These are phyloP conservation scores for Paedocypris micromegethes DNA, from an alignment of 2,797 vertebrate genomes.

Conservation along the genomic window DNA sequence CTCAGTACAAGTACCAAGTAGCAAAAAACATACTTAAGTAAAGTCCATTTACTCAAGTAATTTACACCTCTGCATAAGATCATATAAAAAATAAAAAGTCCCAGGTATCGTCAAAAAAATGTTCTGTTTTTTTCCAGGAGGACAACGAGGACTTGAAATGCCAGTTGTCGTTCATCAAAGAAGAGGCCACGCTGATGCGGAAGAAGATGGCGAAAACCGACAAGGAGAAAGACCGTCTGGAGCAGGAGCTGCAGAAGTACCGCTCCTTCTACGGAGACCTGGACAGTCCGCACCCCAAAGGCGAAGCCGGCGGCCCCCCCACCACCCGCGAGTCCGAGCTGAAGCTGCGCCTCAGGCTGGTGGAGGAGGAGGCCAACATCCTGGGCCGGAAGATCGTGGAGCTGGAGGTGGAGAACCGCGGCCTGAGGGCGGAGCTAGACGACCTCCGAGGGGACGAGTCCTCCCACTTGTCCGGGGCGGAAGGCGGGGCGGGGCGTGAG, in stretches of 20 bases:
- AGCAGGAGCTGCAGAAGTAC: conserved; percentile 93
- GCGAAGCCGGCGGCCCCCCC: conserved; percentile 90
- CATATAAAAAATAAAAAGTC: too few species aligned
- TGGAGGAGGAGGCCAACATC: conserved; percentile 96
- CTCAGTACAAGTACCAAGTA: too few species aligned
- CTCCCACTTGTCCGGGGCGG: conserved; percentile 61
- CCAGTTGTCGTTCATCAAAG: conserved; percentile 91
- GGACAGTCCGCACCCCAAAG: conserved; percentile 91
- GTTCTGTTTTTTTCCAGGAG: conserved; percentile 60
- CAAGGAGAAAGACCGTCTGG: conserved; percentile 91
- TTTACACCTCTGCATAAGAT: too few species aligned
- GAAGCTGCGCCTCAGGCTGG: conserved; percentile 87
- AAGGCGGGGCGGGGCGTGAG: conserved; percentile 68
- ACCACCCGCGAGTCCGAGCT: conserved; percentile 93
- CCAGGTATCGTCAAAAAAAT: too few species aligned
- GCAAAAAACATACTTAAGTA: too few species aligned
- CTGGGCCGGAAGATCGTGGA: conserved; percentile 94
- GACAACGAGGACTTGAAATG: conserved; percentile 95
- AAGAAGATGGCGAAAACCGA: conserved; percentile 96
- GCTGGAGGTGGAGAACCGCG: conserved; percentile 91
- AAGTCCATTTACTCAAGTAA: too few species aligned
- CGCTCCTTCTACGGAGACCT: conserved; percentile 92
- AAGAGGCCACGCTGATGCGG: conserved; percentile 91
- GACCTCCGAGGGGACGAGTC: conserved; percentile 83
- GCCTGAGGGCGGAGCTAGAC: conserved; percentile 89